Evolutionary conservation across 2,888 invertebrate species (phyloP), one percentile per base, ranked within the genome.

Genomic region (Clanis bilineata): DNA sequence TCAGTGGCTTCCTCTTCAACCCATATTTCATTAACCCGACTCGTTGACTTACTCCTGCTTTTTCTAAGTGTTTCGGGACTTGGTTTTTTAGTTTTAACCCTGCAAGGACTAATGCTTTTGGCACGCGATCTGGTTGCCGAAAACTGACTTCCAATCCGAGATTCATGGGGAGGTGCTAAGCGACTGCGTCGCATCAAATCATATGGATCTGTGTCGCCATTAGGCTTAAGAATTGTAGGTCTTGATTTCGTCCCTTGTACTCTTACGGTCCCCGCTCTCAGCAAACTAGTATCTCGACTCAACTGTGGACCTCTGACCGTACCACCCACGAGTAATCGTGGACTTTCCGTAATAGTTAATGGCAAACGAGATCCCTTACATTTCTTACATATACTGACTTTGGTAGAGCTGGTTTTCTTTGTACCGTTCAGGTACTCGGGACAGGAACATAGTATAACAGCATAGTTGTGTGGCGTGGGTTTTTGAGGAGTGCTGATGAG

Each of bases 161-260:
- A 80, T 90, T 90, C 93, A 85, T 83, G 86, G 69, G 95, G 95
- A 55, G 95, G 95, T 38, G 94, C 90, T 60, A 97, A 83, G 62
- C 97, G 93, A 68, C 95, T 96, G 67, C 96, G 93, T 74, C 97
- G 93, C 95, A 97, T 96, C 68, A 96, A 93, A 83, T 97, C 96
- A 84, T 97, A 97, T 0, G 97, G 97, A 85, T 97, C 96, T 18
- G 90, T 73, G 23, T 93, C 88, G 61, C 88, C 89, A 83, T 92
- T 93, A 44, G 94, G 82, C 65, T 95, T 95, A 58, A 95, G 83
- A 67, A 95, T 95, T 36, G 94, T 93, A 43, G 95, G 95, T 72
- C 95, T 93, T 32, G 93, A 81, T 71, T 94, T 94, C 10, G 92
- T 83, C 51, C 92, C 86, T 70, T 94, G 93, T 60, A 95, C 93